Conservation (phyloP, 2,113 vertebrate species). For the Odocoileus virginianus region DNA sequence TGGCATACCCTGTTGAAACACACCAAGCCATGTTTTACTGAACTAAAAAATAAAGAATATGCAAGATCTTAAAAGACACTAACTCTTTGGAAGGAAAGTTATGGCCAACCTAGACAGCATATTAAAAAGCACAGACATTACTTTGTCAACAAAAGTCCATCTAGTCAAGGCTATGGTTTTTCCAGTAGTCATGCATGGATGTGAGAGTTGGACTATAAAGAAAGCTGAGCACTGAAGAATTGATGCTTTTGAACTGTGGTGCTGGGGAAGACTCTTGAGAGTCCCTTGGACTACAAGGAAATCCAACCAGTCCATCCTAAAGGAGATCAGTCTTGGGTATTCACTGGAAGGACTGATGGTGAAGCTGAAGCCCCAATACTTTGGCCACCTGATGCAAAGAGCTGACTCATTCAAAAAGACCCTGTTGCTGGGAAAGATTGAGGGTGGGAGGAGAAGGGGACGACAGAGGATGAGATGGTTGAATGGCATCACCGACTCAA, state of each 20-base stretch:
- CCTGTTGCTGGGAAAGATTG: not conserved
- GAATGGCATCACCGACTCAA: not conserved
- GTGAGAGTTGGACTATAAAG: not conserved
- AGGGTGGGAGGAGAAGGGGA: not conserved
- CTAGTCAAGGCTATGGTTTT: not conserved
- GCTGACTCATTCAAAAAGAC: not conserved
- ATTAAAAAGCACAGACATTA: not conserved
- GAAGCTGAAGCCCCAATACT: not conserved
- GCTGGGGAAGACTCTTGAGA: not conserved
- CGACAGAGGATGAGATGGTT: not conserved
- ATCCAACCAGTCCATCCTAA: not conserved
- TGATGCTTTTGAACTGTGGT: not conserved
- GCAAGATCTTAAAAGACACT: not conserved
- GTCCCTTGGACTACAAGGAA: not conserved
- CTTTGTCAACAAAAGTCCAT: not conserved
- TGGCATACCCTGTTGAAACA: not conserved
- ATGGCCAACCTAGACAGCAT: not conserved
- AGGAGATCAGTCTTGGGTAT: not conserved
- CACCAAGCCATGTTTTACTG: not conserved
- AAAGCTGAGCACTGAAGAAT: accelerated
- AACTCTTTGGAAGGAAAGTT: not conserved
- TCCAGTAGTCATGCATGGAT: not conserved
- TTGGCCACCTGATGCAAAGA: not conserved
- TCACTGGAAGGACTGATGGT: not conserved
- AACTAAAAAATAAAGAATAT: not conserved